Base-by-base conservation (phyloP, 2,113 vertebrate species). In the Falcunculus frontatus region DNA sequence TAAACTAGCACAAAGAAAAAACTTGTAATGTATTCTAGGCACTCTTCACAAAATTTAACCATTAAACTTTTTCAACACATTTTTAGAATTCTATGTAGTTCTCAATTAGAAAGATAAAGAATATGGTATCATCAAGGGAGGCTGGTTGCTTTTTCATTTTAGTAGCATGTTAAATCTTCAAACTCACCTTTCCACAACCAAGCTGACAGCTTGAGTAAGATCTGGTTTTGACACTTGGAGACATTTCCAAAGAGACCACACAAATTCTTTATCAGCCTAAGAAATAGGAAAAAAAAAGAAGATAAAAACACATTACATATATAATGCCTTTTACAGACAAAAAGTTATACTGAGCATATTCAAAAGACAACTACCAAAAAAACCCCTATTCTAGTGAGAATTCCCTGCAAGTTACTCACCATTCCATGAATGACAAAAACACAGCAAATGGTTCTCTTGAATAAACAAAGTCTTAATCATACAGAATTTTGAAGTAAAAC, bases 191-290 rank as follows among this genome's bases (percentile, higher is more conserved):
- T 99, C 98, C 49, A 99, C 98, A 91, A 99, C 97, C 91, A 99
- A 97, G 93, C 98, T 98, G 96, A 99, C 92, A 77, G 98, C 98
- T 94, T 99, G 98, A 78, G 98, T 98, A 96, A 99, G 87, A 97
- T 99, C 98, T 89, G 99, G 99, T 96, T 98, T 99, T 95, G 98
- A 98, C 72, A 98, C 97, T 93, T 99, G 99, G 25, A 99, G 98
- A 52, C 97, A 97, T 97, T 99, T 99, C 99, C 99, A 99, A 84
- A 99, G 98, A 84, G 98, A 99, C 98, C 99, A 99, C 88, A 99
- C 98, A 98, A 99, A 99, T 97, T 99, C 99, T 98, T 99, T 99
- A 97, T 99, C 98, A 91, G 98, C 98, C 99, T 99, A 97, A 92
- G 93, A 95, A 97, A 97, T 47, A 91, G 50, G 42, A 74, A 76